Base-by-base conservation (phyloP, 2,797 vertebrate species). In the Echeneis naucrates region DNA sequence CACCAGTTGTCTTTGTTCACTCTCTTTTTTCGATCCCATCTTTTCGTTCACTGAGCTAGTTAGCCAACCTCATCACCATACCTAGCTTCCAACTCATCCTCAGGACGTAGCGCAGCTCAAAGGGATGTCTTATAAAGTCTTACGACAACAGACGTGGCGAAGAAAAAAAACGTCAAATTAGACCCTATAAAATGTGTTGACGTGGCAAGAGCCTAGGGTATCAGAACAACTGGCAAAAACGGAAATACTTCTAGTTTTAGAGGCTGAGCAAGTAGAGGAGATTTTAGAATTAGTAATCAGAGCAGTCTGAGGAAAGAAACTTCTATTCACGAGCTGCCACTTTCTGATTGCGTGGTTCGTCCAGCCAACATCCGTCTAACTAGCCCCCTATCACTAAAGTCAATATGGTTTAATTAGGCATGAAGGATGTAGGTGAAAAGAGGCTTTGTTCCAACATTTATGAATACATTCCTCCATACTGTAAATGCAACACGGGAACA, bases 201-300 rank as follows among this genome's bases (percentile, higher is more conserved):
- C 40, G 19, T 7, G 5, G 17, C 6, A n/a, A 9, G 17, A 19
- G 21, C 44, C 44, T 10, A 47, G 47, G 19, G 47, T 9, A 21
- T 47, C 44, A 47, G 44, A 10, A 87, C 85, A 84, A 81, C 79
- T 87, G 83, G 88, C n/a, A n/a, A n/a, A n/a, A n/a, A 89, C 52
- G 72, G 62, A 89, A 82, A 88, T 83, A 78, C 80, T 82, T 60
- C 30, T n/a, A n/a, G 71, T 47, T 74, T 68, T 64, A 74, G 67
- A 71, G 62, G 64, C 57, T 35, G 32, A 55, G 52, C 5, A 12
- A 47, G 16, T 55, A 40, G 72, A 71, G 42, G 48, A 48, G 59
- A 52, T 65, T 72, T 72, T 71, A 54, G 50, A 76, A 88, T 85
- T 81, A 83, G 67, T 10, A 69, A 40, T 68, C 40, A 52, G 75